Evolutionary conservation across 2,113 vertebrate species (phyloP), one percentile per base, ranked within the genome.

Genomic region (Actenoides hombroni): DNA sequence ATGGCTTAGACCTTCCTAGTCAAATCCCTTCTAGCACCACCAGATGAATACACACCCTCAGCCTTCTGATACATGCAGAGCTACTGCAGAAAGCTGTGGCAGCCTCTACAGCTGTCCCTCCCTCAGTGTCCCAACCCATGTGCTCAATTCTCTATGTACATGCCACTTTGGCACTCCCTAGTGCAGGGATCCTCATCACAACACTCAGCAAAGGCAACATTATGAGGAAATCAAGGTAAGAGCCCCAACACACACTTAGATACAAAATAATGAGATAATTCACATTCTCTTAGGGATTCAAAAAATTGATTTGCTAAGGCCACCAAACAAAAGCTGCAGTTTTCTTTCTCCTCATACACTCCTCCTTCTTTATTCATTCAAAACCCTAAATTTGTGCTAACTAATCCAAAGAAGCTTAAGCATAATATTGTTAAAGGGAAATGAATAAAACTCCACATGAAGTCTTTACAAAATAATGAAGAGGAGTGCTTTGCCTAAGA

Each of bases 41-140:
- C 59, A 37, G n/a, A 17, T 4, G 33, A 42, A 60, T 13, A 16
- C 63, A 16, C 5, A 5, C 20, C 10, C 5, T 6, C 19, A 23
- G 54, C 18, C 31, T 46, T 37, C 61, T 0, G 3, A 23, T 3
- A 17, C 9, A 5, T 5, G n/a, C 4, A 4, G 51, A 67, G 56
- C 67, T 57, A 54, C 33, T 1, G 4, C 74, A 74, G 39, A 56
- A 71, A 81, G 49, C 49, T 21, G 56, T 17, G 44, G 49, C 4
- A 37, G 25, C 44, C 28, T 39, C 20, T 4, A 3, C 3, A 2
- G 20, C 69, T 23, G 42, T 16, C 78, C 31, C 37, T 44, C 10
- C 39, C 29, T 10, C 5, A 2, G 40, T 5, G 11, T 35, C 67
- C 42, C 75, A 57, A 61, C 56, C n/a, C 46, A 14, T 2, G 14